These are phyloP conservation scores for Centropus bengalensis DNA, from an alignment of 2,113 vertebrate species.

Conservation along the genomic window DNA sequence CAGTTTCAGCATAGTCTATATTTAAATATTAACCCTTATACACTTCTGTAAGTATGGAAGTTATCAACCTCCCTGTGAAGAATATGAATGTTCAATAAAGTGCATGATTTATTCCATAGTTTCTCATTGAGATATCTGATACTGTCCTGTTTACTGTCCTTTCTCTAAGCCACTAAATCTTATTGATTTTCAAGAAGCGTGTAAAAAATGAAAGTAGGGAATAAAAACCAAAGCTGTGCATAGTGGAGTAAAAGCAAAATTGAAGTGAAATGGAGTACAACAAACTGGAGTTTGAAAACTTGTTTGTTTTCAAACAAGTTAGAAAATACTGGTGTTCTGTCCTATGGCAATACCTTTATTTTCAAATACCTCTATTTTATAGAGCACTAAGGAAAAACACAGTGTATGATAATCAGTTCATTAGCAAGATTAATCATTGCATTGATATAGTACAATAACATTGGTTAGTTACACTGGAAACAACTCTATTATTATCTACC, in stretches of 20 bases:
- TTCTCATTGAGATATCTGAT: neutral
- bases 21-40: neutral
- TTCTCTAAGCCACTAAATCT: neutral
- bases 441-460: neutral
- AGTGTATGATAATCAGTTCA: neutral
- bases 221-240: neutral
- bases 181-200: neutral
- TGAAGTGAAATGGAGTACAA: neutral
- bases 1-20: neutral
- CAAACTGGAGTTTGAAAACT: neutral
- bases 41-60: neutral
- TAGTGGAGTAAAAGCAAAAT: neutral
- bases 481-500: neutral
- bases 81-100: neutral
- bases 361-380: neutral
- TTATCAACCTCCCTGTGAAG: neutral
- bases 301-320: no score
- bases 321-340: neutral
- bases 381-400: neutral
- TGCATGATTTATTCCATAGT: neutral
- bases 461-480: no score
- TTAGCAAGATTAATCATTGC: constrained; percentile 8
- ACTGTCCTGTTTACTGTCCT: neutral
- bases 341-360: neutral
- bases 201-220: neutral